Evolutionary conservation across 1,140 invertebrate genomes (phyloP), one percentile per base, ranked within the genome.

Genomic region (Littorina saxatilis): DNA sequence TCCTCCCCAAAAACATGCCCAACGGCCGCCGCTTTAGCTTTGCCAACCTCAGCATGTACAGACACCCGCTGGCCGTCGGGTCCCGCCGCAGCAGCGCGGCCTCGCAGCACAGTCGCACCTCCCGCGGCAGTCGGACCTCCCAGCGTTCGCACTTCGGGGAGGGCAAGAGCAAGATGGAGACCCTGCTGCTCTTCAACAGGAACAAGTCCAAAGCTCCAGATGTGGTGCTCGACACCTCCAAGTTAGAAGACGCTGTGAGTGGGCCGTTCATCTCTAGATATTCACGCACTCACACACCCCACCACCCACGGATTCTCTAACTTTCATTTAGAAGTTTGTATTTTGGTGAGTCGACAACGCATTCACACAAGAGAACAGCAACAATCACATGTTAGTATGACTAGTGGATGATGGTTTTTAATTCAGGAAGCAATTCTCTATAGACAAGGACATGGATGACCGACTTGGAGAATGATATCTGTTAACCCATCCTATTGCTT

Each of bases 241-340:
- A 90, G 84, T 84, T 85, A 77, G 91, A 89, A 63, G 89, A 90
- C 63, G 86, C 87, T 82, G 89, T 91, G 87, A 91, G 89, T 89
- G 40, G 27, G 5, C 1, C 20, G 47, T n/a, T n/a, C n/a, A n/a
- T n/a, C n/a, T n/a, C n/a, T n/a, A n/a, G n/a, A n/a, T n/a, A n/a
- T n/a, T n/a, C n/a, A n/a, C n/a, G n/a, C n/a, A n/a, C n/a, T n/a
- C n/a, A n/a, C n/a, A n/a, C n/a, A n/a, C n/a, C n/a, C n/a, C n/a
- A n/a, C n/a, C n/a, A n/a, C n/a, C n/a, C n/a, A n/a, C n/a, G n/a
- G n/a, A n/a, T n/a, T n/a, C n/a, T n/a, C n/a, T n/a, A n/a, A n/a
- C n/a, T n/a, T n/a, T n/a, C n/a, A n/a, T n/a, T n/a, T n/a, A n/a
- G n/a, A n/a, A n/a, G n/a, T n/a, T n/a, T n/a, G n/a, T n/a, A n/a